Percentiles rank a stretch among this genome's conserved stretches.
Evolutionary conservation across 2,113 vertebrate species (phyloP).

Genomic region (Anas platyrhynchos): DNA sequence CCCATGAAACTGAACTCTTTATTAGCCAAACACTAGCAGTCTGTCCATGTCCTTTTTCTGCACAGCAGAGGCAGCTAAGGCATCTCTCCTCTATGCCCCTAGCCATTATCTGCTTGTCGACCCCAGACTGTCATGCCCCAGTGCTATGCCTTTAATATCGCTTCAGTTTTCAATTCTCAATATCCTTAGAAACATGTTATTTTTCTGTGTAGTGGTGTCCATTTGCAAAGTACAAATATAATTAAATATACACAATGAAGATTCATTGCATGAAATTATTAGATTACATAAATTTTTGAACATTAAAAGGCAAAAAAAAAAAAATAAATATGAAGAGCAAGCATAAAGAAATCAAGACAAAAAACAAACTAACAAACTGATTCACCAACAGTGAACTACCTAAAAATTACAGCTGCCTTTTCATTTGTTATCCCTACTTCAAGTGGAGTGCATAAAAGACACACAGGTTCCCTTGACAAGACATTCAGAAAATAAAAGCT

Average conservation of each 20-base stretch:
- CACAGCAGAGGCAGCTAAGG: neutral
- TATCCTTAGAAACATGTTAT: neutral
- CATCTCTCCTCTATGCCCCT: neutral
- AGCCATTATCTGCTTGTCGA: neutral
- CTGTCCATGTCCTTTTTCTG: neutral
- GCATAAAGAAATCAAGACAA: neutral
- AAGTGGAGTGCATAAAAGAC: neutral
- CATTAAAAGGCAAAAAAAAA: neutral
- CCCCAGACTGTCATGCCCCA: neutral
- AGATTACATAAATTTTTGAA: neutral
- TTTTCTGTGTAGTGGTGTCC: neutral
- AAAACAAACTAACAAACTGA: neutral
- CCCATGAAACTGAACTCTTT: neutral
- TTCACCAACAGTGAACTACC: accelerated
- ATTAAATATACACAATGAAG: neutral
- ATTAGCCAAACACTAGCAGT: neutral
- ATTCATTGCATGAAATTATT: neutral
- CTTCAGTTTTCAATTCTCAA: neutral
- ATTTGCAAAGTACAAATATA: neutral
- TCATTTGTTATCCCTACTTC: neutral
- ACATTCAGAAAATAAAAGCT: neutral
- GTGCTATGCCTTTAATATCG: neutral
- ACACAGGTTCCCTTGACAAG: neutral
- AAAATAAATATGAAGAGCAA: neutral
- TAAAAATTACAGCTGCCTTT: neutral